Base-by-base conservation (phyloP, 2,888 invertebrate genomes). In the Melanostoma mellinum region DNA sequence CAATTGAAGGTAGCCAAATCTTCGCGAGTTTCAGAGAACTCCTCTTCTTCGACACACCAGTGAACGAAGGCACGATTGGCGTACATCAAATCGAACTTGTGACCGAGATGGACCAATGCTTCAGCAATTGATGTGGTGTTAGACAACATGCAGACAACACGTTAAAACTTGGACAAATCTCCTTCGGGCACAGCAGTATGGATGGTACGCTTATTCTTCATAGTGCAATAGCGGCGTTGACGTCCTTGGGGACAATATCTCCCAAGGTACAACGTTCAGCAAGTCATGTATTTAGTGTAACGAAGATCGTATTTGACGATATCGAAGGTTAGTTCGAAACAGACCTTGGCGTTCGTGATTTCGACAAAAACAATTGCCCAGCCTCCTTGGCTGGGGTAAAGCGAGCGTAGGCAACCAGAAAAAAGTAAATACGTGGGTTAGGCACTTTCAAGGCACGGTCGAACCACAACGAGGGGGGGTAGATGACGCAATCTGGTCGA, bases 101-200 rank as follows among this genome's bases (percentile, higher is more conserved):
- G 97, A 92, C 98, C 98, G 85, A 98, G 94, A 89, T 98, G 95
- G 32, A 97, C 97, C 98, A 98, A 98, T 48, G 98, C 98, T 92
- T 98, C 98, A 30, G 97, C 98, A 91, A 98, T 98, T 87, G 98
- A 97, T 6, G 98, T 98, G 86, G 98, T 99, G 93, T 98, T 98
- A 90, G 97, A 97, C 93, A 98, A 94, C 98, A 98, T 98, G 94
- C 98, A 99, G 33, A 99, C 98, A 86, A 98, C 98, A 88, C 98
- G 95, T 92, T 97, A 97, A 40, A 98, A 97, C 93, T 97, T 98
- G 86, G 98, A 98, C 91, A 97, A 92, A 91, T 98, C 98, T 38
- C 98, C 98, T 5, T 97, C 97, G 9, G 98, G 98, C 65, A 98
- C 98, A 36, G 97, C 97, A 86, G 97, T 97, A 38, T 98, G 97